Percentiles rank a stretch among this genome's conserved stretches.
Evolutionary conservation across 2,888 invertebrate genomes (phyloP).

Genomic region (Papilio gigon): DNA sequence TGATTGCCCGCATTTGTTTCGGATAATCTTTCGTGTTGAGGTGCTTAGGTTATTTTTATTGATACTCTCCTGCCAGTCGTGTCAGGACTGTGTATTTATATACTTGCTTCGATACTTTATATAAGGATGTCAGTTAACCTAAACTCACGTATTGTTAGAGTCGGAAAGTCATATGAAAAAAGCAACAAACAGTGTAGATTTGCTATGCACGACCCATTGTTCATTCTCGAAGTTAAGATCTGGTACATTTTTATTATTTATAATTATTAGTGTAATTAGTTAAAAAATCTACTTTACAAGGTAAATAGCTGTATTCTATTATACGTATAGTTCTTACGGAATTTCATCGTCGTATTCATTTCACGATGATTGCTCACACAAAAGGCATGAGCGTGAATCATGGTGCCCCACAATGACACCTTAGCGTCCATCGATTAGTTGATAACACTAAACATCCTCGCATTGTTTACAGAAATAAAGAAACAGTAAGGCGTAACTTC

Average conservation of each 20-base stretch:
- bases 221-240: neutral
- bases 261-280: neutral
- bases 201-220: neutral
- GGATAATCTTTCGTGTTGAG: conserved; percentile 7
- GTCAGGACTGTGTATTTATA: neutral
- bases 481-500: conserved; percentile 48
- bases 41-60: neutral
- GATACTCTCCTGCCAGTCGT: neutral
- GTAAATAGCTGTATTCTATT: neutral
- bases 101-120: neutral
- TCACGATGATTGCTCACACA: conserved; percentile 43
- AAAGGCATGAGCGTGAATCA: conserved; percentile 67
- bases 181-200: neutral
- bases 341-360: neutral
- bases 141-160: neutral
- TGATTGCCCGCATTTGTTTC: conserved; percentile 40
- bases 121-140: neutral
- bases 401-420: conserved; percentile 61
- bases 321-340: conserved; percentile 26
- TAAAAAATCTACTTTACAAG: neutral
- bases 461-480: conserved; percentile 57
- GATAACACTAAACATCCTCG: conserved; percentile 59
- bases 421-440: conserved; percentile 64
- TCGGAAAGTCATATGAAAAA: neutral
- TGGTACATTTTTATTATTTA: neutral